Conservation (phyloP, 2,797 vertebrate species). For the Mormyrops attenuatus region DNA sequence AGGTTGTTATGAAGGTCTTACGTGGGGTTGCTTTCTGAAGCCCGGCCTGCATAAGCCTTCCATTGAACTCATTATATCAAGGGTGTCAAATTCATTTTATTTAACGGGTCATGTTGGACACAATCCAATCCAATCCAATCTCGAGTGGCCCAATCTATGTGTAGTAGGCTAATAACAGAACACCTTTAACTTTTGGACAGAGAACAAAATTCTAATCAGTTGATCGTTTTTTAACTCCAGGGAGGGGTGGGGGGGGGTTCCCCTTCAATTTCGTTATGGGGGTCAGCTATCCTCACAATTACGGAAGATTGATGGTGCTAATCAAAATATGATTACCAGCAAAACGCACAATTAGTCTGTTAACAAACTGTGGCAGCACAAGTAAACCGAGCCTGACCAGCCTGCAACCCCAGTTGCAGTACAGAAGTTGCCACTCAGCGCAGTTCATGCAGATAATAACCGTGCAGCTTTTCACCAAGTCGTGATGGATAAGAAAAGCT, state of each 20-base stretch:
- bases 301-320: background rate
- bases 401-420: background rate
- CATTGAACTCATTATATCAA: background rate
- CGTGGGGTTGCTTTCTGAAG: background rate
- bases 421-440: background rate
- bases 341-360: background rate
- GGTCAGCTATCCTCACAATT: background rate
- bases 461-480: background rate
- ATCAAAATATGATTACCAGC: background rate
- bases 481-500: background rate
- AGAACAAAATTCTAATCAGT: background rate
- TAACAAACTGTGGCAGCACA: background rate
- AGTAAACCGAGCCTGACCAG: background rate
- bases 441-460: background rate
- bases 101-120: background rate
- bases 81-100: background rate
- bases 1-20: background rate
- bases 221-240: background rate
- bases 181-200: background rate
- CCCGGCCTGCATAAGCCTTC: background rate
- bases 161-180: background rate
- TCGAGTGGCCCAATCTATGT: background rate
- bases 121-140: background rate
- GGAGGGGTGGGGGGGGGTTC: background rate
- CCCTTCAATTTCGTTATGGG: background rate